Evolutionary conservation across 1,140 invertebrate species (phyloP).

Genomic region (Lycorma delicatula): DNA sequence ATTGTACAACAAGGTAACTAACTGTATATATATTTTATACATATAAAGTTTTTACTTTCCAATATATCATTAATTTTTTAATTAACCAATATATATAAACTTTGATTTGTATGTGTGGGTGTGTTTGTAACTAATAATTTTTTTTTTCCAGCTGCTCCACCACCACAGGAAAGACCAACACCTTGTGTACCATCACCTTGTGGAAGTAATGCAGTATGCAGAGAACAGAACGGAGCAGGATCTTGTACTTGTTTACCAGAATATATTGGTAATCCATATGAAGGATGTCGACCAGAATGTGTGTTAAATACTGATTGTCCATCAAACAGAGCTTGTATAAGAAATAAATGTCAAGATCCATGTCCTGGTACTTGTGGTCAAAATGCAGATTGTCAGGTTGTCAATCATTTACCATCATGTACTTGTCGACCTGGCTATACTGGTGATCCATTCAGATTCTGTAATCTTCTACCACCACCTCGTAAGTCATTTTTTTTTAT

Average conservation of each 20-base stretch:
- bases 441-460: conserved; percentile 46
- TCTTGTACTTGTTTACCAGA: conserved; percentile 46
- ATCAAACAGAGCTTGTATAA: conserved; percentile 53
- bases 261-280: conserved; percentile 46
- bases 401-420: conserved; percentile 48
- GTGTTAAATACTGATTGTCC: conserved; percentile 59
- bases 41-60: too few species aligned
- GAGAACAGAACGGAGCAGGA: conserved; percentile 64
- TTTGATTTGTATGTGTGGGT: too few species aligned
- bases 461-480: conserved; percentile 31
- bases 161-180: conserved; percentile 32
- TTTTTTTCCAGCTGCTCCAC: conserved; percentile 31
- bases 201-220: conserved; percentile 66
- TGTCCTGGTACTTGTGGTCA: conserved; percentile 50
- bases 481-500: background rate
- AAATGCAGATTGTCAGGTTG: conserved; percentile 44
- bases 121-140: too few species aligned
- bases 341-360: conserved; percentile 58
- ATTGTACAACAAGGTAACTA: conserved; percentile 47
- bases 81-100: too few species aligned
- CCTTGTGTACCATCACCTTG: conserved; percentile 69
- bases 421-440: conserved; percentile 45
- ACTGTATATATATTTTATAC: too few species aligned
- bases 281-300: conserved; percentile 57
- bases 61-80: too few species aligned